Evolutionary conservation across 2,797 vertebrate genomes (phyloP).

Genomic region (Taeniopygia guttata): DNA sequence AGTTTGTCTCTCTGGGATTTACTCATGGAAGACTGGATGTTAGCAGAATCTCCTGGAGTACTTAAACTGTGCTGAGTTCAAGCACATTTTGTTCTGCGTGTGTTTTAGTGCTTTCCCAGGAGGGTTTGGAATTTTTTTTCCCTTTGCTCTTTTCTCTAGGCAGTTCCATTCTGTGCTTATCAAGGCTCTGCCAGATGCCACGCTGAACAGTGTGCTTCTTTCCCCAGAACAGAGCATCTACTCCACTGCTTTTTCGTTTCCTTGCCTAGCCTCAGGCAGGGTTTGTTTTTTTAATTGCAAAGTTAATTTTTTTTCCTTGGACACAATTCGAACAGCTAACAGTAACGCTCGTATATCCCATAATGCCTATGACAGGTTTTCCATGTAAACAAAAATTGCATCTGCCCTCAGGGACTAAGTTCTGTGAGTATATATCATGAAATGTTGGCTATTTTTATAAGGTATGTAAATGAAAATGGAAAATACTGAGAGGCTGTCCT

Average conservation of each 20-base stretch:
- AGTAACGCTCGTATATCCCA: constrained; percentile 30
- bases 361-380: constrained; percentile 47
- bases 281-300: constrained; percentile 58
- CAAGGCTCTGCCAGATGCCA: constrained; percentile 34
- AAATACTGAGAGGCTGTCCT: constrained; percentile 49
- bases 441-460: constrained; percentile 30
- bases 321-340: constrained; percentile 40
- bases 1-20: background rate
- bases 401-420: constrained; percentile 40
- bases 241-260: constrained; percentile 23
- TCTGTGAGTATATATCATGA: constrained; percentile 6
- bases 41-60: background rate
- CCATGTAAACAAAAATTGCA: constrained; percentile 47
- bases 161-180: constrained; percentile 30
- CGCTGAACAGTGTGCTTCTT: background rate
- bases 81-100: background rate
- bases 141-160: constrained; percentile 7
- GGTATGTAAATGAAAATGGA: constrained; percentile 62
- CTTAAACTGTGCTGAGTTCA: background rate
- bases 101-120: background rate
- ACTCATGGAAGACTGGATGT: background rate
- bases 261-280: constrained; percentile 23
- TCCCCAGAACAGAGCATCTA: background rate
- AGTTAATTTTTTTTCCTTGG: constrained; percentile 55
- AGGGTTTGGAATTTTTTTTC: background rate